Base-by-base conservation (phyloP, 2,797 vertebrate genomes). In the Clarias platycephalus region DNA sequence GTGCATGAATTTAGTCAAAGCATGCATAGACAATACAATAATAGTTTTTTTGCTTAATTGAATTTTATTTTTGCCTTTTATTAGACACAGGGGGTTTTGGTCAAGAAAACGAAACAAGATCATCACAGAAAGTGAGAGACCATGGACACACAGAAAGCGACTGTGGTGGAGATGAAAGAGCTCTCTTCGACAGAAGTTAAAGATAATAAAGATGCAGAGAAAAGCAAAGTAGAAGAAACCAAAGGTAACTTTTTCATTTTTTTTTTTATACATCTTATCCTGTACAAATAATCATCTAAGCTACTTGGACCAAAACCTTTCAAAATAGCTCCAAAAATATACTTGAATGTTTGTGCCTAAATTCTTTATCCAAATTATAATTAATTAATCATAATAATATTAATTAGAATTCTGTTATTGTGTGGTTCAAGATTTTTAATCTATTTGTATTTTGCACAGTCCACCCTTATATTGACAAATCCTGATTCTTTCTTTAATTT, bases 111-210 rank as follows among this genome's bases (percentile, higher is more conserved):
- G 0, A 81, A 86, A 80, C 58, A 75, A 26, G 40, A 28, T 26
- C n/a, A 72, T n/a, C 80, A 31, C 1, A 2, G n/a, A 83, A 22
- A 83, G 91, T 91, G 20, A 53, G 83, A 91, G 89, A 44, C 71
- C 20, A 83, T 84, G 89, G 84, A 87, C 0, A 70, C 86, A 71
- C 37, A 81, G 9, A 85, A 49, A 82, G 26, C 6, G 0, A 34
- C 53, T 86, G 86, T 68, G 60, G 94, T 94, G 92, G 94, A 95
- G 90, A 63, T 95, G 93, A 58, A 93, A 12, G 62, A 89, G 0
- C 28, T 93, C n/a, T 2, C 12, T 0, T 1, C 0, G 3, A 82
- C 88, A 71, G 71, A 18, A 15, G 76, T 83, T 13, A 71, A 0
- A 57, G 34, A 74, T 0, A 74, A 86, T 49, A 49, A 58, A 20